Base-by-base conservation (phyloP, 2,888 invertebrate genomes). In the Willowsia nigromaculata region DNA sequence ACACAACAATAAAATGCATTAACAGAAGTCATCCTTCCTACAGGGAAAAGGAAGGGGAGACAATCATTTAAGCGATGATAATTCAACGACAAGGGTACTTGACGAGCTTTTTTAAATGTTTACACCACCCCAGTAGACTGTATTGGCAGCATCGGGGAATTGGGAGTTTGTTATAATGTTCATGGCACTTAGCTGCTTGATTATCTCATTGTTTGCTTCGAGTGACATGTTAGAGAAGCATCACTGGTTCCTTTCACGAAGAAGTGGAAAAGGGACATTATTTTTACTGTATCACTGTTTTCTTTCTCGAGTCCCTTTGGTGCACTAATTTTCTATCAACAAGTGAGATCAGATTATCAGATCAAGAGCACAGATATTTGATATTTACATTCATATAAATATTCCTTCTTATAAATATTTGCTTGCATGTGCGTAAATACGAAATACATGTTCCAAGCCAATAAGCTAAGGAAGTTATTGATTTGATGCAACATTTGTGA, bases 21-120 rank as follows among this genome's bases (percentile, higher is more conserved):
- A 80, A 53, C 89, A 78, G 56, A 89, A 88, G 88, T 90, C 90
- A 89, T 90, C 85, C 62, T 84, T 43, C 59, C 81, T 81, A 59
- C 56, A 76, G 88, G 83, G 68, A 83, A 59, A 53, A 65, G 78
- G 47, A 80, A 85, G 85, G 85, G 85, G 85, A 81, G 89, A 71
- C 71, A 85, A 59, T 85, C 84, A 85, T 81, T 85, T 89, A 85
- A 50, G 84, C 85, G 85, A 74, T 85, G 71, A 85, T 89, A 89
- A 89, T 89, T 89, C 85, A 76, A 59, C 76, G 80, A 89, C 87
- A 87, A 92, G 92, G 91, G 90, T 90, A 90, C 92, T 92, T 90
- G 82, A 90, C 89, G 40, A 87, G 85, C 89, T 89, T 91, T 90
- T 90, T 91, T 91, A 92, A 91, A 90, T 92, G 92, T 92, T 92